Base-by-base conservation (phyloP, 2,113 vertebrate genomes). In the Oncorhynchus kisutch region DNA sequence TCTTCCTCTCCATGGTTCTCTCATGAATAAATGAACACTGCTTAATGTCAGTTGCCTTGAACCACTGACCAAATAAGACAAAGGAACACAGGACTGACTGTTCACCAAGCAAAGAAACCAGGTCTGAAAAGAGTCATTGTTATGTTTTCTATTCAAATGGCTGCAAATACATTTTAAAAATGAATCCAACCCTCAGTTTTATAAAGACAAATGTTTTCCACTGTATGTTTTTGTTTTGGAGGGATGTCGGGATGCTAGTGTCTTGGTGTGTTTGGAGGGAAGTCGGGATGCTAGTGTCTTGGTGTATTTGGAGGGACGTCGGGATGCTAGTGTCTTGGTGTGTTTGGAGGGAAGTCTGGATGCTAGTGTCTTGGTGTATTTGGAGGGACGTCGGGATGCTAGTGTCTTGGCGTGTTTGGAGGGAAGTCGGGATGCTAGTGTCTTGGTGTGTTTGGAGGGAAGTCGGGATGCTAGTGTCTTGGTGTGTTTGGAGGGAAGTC, bases 61-160 rank as follows among this genome's bases (percentile, higher is more conserved):
- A 68, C 78, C 76, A 86, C 89, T 89, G 93, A 94, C 93, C 93
- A 93, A 94, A 82, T 78, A 80, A 78, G 75, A 85, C 66, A 68
- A 79, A 81, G 51, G 82, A 82, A 82, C 39, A 81, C 31, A 29
- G 31, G 67, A 87, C 76, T 75, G 14, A 54, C 31, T 81, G n/a
- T 8, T 85, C 82, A 79, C 51, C 73, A 64, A 51, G 80, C 64
- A 80, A 91, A 89, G 87, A 90, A 91, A 89, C 82, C 86, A 86
- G 62, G 76, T 72, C 34, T 65, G 22, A 70, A 70, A 48, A 22
- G 83, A 86, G 85, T 39, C 83, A 57, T 13, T 73, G 86, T 70
- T 18, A 1, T 25, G 84, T 81, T 85, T 85, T 71, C 25, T 70
- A 65, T 68, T 74, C 18, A 81, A 86, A 75, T 59, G 24, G 70